Percentiles rank a stretch among this genome's conserved stretches.
These are phyloP conservation scores for Acanthococcus lagerstroemiae DNA, from an alignment of 2,888 invertebrate species.

Conservation along the genomic window DNA sequence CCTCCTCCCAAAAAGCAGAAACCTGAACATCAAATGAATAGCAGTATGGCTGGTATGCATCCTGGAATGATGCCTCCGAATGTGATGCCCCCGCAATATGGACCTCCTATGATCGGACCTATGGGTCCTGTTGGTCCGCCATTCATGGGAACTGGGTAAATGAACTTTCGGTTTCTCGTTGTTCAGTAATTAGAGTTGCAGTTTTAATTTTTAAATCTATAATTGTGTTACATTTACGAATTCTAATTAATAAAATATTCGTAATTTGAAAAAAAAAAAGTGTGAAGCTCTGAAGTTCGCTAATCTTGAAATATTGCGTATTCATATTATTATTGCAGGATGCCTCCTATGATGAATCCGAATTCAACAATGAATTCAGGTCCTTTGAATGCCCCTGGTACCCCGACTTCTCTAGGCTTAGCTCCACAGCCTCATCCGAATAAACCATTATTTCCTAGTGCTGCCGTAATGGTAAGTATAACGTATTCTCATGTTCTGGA, in stretches of 20 bases:
- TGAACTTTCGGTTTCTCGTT: constrained; percentile 26
- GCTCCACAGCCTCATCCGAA: constrained; percentile 42
- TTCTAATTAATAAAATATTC: no score
- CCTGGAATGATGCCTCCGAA: constrained; percentile 52
- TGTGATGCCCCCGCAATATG: constrained; percentile 49
- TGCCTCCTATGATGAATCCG: constrained; percentile 31
- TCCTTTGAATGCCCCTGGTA: constrained; percentile 46
- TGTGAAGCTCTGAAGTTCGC: no score
- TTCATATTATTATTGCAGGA: no score
- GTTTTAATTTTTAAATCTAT: background rate
- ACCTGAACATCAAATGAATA: constrained; percentile 48
- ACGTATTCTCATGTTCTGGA: background rate
- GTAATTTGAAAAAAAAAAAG: no score
- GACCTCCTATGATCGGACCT: constrained; percentile 49
- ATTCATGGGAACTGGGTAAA: constrained; percentile 59
- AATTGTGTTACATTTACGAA: no score
- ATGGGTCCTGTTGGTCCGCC: constrained; percentile 66
- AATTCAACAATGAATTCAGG: constrained; percentile 27
- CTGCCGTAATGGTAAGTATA: constrained; percentile 47
- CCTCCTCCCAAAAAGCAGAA: constrained; percentile 66
- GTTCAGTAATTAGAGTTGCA: background rate
- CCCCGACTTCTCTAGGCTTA: constrained; percentile 32
- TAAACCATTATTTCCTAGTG: constrained; percentile 74
- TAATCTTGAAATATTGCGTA: no score
- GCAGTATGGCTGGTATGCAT: constrained; percentile 46